Evolutionary conservation across 2,797 vertebrate species (phyloP), one percentile per base, ranked within the genome.

Genomic region (Dendrocincla tyrannina): DNA sequence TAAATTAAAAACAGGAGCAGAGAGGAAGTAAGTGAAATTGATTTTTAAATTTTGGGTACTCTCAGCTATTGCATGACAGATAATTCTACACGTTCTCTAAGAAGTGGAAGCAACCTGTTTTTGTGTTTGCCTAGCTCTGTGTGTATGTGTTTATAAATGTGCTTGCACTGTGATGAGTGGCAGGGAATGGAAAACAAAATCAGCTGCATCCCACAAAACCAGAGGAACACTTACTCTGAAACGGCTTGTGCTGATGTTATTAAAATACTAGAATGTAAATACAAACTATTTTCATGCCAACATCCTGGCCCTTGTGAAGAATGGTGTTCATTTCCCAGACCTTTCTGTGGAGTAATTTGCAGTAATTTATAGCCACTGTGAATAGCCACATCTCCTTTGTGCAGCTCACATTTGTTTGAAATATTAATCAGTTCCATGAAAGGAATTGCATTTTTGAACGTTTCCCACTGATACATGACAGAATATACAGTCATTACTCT

Each of bases 201-300:
- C 85, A 41, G 46, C 50, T 93, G 35, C 41, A 44, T 86, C 73
- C 69, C 85, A 87, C 59, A 86, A 86, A 78, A 73, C 59, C 7
- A 5, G 92, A 93, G 88, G 22, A 86, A 67, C 39, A 32, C n/a
- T 92, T 85, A 74, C 55, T 93, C 49, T 96, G 93, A 88, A 82
- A 85, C 20, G 41, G 49, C 62, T 91, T 58, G 37, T 47, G 55
- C 25, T 88, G 78, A 91, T 95, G 84, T 88, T 94, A 59, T 68
- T 84, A 90, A 95, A 94, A 93, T 77, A 30, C 58, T 88, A 80
- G 91, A 93, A 97, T 93, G 86, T 96, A 96, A 97, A 97, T 64
- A 95, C 32, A 91, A 96, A 93, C 59, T 73, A 33, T 67, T 94
- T 91, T 85, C n/a, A 46, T 88, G 72, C 63, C 24, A n/a, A 22